phyloP scores from a whole-genome alignment of 2,797 vertebrate species.

The Enteromius afrohamiltoni region DNA sequence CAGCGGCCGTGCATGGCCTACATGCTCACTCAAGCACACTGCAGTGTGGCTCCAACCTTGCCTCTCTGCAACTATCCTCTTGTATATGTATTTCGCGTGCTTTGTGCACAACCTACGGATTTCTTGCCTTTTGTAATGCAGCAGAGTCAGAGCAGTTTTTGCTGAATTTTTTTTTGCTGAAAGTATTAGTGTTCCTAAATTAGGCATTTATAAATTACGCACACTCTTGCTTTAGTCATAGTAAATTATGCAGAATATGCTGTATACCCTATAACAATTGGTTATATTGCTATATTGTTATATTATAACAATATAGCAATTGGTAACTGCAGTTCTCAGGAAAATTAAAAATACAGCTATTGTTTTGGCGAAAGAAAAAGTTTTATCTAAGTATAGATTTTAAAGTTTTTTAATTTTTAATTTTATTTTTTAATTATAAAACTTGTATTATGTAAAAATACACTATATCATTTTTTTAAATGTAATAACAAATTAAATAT shows the following conservation, averaged over 20 bases:
- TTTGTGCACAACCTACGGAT: not conserved
- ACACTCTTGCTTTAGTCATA: not conserved
- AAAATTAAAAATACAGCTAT: not conserved
- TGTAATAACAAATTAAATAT: not conserved
- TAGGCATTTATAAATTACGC: not conserved
- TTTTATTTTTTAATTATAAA: not conserved
- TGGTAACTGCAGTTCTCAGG: not conserved
- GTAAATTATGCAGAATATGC: not conserved
- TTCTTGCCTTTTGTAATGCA: not conserved
- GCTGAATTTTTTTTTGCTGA: not conserved
- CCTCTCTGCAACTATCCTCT: conserved; percentile 65
- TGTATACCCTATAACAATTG: not conserved
- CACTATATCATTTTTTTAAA: not conserved
- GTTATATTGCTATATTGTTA: no score
- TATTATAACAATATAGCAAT: no score
- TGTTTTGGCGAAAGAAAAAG: not conserved
- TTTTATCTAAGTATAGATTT: not conserved
- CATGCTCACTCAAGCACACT: conserved; percentile 79
- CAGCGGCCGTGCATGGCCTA: conserved; percentile 76
- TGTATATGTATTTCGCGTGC: conserved; percentile 67
- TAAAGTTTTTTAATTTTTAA: no score
- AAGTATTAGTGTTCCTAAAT: not conserved
- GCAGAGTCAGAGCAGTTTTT: not conserved
- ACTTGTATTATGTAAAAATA: not conserved
- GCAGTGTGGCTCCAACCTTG: conserved; percentile 69